These are phyloP conservation scores for Bubo bubo DNA, from an alignment of 2,113 vertebrate genomes.

Conservation along the genomic window DNA sequence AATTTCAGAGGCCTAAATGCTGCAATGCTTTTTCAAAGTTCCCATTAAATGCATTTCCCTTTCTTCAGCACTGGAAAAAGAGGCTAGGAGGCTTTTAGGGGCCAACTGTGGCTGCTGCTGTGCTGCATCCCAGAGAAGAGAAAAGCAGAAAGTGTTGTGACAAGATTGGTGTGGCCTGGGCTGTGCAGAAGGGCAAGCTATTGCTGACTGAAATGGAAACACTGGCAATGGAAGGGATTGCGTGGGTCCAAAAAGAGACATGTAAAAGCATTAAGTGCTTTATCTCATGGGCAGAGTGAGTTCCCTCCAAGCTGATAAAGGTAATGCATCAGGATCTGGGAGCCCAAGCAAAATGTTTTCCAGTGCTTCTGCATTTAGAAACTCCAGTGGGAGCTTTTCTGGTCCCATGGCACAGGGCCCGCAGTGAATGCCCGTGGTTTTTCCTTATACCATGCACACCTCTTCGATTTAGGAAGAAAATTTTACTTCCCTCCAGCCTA, in stretches of 20 bases:
- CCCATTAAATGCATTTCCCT: not conserved
- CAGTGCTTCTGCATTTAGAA: not conserved
- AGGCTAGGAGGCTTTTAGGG: not conserved
- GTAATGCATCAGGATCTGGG: not conserved
- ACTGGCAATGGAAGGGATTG: not conserved
- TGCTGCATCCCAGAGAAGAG: not conserved
- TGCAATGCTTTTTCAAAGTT: not conserved
- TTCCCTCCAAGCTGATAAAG: not conserved
- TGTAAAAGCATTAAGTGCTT: not conserved
- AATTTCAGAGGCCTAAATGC: not conserved
- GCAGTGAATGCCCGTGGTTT: not conserved
- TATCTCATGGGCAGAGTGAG: not conserved
- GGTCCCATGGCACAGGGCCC: not conserved
- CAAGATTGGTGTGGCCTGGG: accelerated
- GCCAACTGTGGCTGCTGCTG: not conserved
- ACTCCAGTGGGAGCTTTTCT: not conserved
- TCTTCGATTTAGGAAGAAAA: not conserved
- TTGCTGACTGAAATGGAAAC: not conserved
- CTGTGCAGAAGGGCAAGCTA: not conserved
- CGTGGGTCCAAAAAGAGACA: not conserved
- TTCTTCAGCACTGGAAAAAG: not conserved
- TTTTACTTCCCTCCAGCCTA: not conserved
- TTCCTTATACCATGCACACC: accelerated
- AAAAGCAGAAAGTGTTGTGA: not conserved
- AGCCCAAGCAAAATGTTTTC: not conserved